Evolutionary conservation across 2,797 vertebrate species (phyloP), one percentile per base, ranked within the genome.

Genomic region (Falco biarmicus): DNA sequence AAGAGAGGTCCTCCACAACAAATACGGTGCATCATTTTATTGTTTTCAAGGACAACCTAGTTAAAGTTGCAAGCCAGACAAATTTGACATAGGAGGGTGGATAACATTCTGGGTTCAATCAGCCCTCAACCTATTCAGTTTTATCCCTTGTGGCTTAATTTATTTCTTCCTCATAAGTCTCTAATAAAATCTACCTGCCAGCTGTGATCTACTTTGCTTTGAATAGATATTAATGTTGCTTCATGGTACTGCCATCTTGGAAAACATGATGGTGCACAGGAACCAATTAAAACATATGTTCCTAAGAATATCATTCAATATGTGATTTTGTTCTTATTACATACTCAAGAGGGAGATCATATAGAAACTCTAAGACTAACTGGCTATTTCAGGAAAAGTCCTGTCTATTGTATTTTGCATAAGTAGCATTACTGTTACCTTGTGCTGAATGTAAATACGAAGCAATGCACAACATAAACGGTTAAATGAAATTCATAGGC

Each of bases 81-180:
- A 81, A 94, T 95, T 88, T 96, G 90, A 81, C 82, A 45, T 39
- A 74, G 51, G 92, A 94, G 51, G 61, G 61, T 83, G 56, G 86
- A 88, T 95, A 96, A 81, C 47, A 66, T 71, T 86, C 83, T 76
- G 89, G 79, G 82, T 94, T 97, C 86, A 90, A 70, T 84, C 94
- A 95, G 93, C 68, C 77, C 87, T 97, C 94, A 96, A 60, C 87
- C 77, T 89, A 88, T 88, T 94, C 93, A 84, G 24, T 91, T 94
- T 84, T 95, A 95, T 97, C 95, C 95, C 96, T 91, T 83, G 97
- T 96, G 97, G 87, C 96, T 97, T 97, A 96, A 97, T 97, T 97
- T 97, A 96, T 78, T 95, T 95, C 91, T 68, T 91, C 81, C 84
- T 95, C 86, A 28, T 92, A 95, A 95, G 84, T 68, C 89, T 95